phyloP scores from a whole-genome alignment of 1,140 invertebrate genomes.

The Coenobita brevimanus region DNA sequence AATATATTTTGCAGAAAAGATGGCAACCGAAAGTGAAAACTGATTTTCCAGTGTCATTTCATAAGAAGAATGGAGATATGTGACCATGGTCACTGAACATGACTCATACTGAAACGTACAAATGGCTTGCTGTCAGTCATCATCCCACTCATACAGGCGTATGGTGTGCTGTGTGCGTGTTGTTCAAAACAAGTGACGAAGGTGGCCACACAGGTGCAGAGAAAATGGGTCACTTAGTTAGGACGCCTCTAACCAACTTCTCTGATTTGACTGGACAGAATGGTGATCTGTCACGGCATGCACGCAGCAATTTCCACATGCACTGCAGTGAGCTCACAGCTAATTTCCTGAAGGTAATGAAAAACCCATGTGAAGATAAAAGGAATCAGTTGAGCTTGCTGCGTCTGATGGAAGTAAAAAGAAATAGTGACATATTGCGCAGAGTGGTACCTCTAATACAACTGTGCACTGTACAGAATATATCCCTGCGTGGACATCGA shows the following conservation, averaged over 20 bases:
- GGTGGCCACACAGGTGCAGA: slow-evolving; percentile 11
- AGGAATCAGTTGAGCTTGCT: background rate
- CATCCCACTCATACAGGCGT: slow-evolving; percentile 1
- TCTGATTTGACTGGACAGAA: slow-evolving; percentile 14
- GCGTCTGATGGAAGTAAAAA: background rate
- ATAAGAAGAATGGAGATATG: slow-evolving; percentile 3
- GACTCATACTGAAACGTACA: slow-evolving; percentile 1
- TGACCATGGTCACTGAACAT: slow-evolving; percentile 7
- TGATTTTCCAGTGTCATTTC: slow-evolving; percentile 9
- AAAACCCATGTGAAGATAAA: slow-evolving; percentile 5
- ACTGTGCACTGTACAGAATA: background rate
- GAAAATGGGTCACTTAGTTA: slow-evolving; percentile 13
- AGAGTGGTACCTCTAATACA: slow-evolving; percentile 4
- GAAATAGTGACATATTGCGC: slow-evolving; percentile 7
- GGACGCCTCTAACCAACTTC: slow-evolving; percentile 5
- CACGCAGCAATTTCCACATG: slow-evolving; percentile 7
- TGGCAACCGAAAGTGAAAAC: slow-evolving; percentile 12
- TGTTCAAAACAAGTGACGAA: slow-evolving; percentile 15
- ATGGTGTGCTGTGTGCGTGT: slow-evolving; percentile 10
- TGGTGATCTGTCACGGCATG: slow-evolving; percentile 9
- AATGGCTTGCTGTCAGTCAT: slow-evolving; percentile 7
- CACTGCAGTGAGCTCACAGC: slow-evolving; percentile 8
- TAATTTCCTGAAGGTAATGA: slow-evolving; percentile 18
- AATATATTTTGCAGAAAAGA: too few species aligned
- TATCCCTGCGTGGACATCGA: slow-evolving; percentile 12